Conservation (phyloP, 2,888 invertebrate species). For the Elaeidobius kamerunicus region DNA sequence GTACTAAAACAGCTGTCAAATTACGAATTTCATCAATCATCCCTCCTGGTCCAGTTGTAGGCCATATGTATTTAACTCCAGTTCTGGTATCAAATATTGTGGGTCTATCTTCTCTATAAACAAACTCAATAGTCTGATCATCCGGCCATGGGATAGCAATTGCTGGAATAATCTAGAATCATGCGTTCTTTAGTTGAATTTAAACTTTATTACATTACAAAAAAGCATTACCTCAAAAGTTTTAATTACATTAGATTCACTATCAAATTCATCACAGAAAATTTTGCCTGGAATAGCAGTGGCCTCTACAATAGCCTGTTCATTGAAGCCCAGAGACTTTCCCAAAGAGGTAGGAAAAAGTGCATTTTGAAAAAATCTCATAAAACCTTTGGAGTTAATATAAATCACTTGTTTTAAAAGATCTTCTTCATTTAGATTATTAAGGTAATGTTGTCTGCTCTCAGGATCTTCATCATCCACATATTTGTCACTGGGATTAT, state of each 20-base stretch:
- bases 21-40: constrained; percentile 66
- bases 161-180: constrained; percentile 62
- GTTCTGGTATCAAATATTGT: constrained; percentile 39
- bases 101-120: constrained; percentile 54
- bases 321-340: constrained; percentile 56
- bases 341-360: constrained; percentile 63
- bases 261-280: constrained; percentile 52
- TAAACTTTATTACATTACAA: background rate
- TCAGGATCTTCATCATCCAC: constrained; percentile 26
- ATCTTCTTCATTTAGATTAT: constrained; percentile 34
- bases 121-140: constrained; percentile 69
- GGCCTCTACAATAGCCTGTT: constrained; percentile 55
- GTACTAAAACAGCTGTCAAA: constrained; percentile 68
- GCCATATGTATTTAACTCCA: constrained; percentile 63
- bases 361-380: constrained; percentile 63
- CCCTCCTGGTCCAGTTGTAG: constrained; percentile 58
- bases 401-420: constrained; percentile 48
- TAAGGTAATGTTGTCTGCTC: constrained; percentile 3
- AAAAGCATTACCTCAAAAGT: constrained; percentile 59
- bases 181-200: background rate
- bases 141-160: constrained; percentile 71
- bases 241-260: constrained; percentile 60
- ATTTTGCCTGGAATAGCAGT: constrained; percentile 66
- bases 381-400: constrained; percentile 65
- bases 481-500: constrained; percentile 13